These are phyloP conservation scores for Xenopus borealis DNA, from an alignment of 2,113 vertebrate species.

Conservation along the genomic window DNA sequence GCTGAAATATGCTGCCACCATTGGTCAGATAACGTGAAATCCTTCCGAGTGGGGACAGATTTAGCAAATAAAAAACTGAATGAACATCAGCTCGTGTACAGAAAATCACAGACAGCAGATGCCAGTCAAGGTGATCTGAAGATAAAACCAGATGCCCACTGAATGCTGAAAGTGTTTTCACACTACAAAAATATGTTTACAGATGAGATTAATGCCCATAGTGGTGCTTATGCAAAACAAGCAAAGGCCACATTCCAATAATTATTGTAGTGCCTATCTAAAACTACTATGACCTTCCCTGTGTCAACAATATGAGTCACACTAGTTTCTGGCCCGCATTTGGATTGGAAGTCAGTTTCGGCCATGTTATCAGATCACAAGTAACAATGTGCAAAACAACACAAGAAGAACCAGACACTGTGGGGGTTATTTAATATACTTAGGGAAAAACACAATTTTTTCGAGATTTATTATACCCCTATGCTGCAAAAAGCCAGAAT, in stretches of 20 bases:
- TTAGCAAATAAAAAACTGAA: no score
- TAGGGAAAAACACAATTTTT: no score
- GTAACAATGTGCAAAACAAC: conserved; percentile 6
- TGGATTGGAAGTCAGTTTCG: conserved; percentile 26
- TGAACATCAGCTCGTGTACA: no score
- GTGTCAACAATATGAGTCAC: conserved; percentile 37
- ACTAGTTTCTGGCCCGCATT: conserved; percentile 25
- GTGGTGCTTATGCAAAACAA: neutral
- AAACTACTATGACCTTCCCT: conserved; percentile 30
- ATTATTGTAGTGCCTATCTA: conserved; percentile 10
- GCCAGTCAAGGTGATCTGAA: no score
- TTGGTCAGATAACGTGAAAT: no score
- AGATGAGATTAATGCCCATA: neutral
- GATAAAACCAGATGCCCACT: neutral
- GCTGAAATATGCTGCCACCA: no score
- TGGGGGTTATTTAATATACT: no score
- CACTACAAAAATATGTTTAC: neutral
- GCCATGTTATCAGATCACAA: conserved; percentile 23
- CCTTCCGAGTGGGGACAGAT: no score
- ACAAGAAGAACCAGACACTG: neutral
- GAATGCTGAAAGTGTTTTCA: neutral
- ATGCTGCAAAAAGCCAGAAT: no score
- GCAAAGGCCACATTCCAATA: conserved; percentile 22
- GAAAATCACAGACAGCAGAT: no score
- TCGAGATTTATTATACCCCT: no score